phyloP scores from a whole-genome alignment of 2,888 invertebrate genomes.

The Tinea semifulvella region DNA sequence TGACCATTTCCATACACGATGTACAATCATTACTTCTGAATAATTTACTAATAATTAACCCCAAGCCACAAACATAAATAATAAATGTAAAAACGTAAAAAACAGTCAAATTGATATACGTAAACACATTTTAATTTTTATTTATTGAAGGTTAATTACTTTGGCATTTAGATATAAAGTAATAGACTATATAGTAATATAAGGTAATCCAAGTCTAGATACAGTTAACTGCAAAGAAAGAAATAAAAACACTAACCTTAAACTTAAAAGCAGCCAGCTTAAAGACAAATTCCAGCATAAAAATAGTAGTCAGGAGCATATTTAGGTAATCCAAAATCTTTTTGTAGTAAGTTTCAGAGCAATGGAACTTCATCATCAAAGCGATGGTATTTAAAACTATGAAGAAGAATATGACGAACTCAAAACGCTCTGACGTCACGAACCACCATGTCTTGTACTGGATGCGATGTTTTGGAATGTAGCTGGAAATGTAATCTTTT shows the following conservation, averaged over 20 bases:
- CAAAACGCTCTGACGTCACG: slow-evolving; percentile 97
- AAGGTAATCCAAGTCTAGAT: too few species aligned
- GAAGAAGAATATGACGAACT: slow-evolving; percentile 96
- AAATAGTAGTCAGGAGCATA: slow-evolving; percentile 96
- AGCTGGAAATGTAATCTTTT: slow-evolving; percentile 66
- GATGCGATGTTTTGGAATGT: slow-evolving; percentile 97
- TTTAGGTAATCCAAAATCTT: slow-evolving; percentile 90
- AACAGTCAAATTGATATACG: too few species aligned
- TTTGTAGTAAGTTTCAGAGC: slow-evolving; percentile 80
- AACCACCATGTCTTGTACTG: slow-evolving; percentile 99
- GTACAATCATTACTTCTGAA: too few species aligned
- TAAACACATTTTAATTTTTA: too few species aligned
- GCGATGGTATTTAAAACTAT: slow-evolving; percentile 98
- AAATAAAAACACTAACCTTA: slow-evolving; percentile 87
- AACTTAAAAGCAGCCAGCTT: slow-evolving; percentile 97
- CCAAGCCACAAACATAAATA: too few species aligned
- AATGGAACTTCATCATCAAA: slow-evolving; percentile 95
- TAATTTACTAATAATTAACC: too few species aligned
- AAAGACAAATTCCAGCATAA: slow-evolving; percentile 97
- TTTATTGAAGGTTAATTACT: too few species aligned
- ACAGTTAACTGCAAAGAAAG: too few species aligned
- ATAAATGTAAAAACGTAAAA: too few species aligned
- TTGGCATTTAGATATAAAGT: too few species aligned
- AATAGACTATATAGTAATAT: too few species aligned
- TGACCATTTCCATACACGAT: too few species aligned